phyloP scores from a whole-genome alignment of 1,140 invertebrate genomes.

The Berghia stephanieae region DNA sequence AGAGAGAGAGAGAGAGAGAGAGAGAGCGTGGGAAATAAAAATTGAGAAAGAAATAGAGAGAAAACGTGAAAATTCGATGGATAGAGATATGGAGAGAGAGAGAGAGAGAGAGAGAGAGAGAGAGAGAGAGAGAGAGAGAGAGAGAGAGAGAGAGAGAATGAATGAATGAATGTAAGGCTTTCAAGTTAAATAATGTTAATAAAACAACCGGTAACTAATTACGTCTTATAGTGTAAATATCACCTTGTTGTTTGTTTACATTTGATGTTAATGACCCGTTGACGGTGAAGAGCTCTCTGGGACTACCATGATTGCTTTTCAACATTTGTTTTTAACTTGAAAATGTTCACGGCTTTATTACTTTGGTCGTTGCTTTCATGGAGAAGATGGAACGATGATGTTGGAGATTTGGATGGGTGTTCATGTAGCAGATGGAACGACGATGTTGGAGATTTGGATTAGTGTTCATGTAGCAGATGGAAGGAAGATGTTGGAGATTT shows the following conservation, averaged over 20 bases:
- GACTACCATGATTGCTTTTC: too few species aligned
- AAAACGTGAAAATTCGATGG: not conserved
- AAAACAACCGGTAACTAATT: not conserved
- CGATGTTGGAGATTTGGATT: too few species aligned
- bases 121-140: not conserved
- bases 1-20: constrained; percentile 2
- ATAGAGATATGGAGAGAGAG: not conserved
- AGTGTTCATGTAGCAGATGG: too few species aligned
- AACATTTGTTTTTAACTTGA: too few species aligned
- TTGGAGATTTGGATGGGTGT: too few species aligned
- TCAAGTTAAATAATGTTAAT: not conserved
- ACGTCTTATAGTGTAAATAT: not conserved
- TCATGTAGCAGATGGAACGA: too few species aligned
- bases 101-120: constrained; percentile 17
- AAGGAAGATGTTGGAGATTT: too few species aligned
- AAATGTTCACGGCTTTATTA: too few species aligned
- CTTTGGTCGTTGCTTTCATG: too few species aligned
- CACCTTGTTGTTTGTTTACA: not conserved
- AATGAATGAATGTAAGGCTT: not conserved
- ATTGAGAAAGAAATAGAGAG: not conserved
- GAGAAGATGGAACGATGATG: too few species aligned
- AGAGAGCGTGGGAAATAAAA: not conserved
- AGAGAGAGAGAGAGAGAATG: not conserved
- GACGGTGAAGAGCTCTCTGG: too few species aligned
- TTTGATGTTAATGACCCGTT: not conserved